Evolutionary conservation across 2,888 invertebrate genomes (phyloP), one percentile per base, ranked within the genome.

Genomic region (Corythucha ciliata): DNA sequence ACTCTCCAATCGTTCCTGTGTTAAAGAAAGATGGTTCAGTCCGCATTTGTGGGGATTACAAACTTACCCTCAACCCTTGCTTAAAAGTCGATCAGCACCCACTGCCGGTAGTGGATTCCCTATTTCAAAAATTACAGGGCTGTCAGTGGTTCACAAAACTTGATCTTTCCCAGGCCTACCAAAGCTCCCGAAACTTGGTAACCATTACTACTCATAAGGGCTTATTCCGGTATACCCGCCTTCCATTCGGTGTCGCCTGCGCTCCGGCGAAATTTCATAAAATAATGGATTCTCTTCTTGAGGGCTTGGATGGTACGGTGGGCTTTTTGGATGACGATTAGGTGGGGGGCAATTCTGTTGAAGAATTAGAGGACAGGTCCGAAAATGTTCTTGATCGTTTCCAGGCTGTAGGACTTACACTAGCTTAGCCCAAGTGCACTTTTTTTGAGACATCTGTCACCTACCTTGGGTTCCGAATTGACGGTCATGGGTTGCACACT

Each of bases 151-250:
- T 53, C 29, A 40, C 36, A 8, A 55, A 55, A 27, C 21, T 58
- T 0, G 49, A 57, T 29, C n/a, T 55, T 25, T 48, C 48, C 5
- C 37, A 39, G 16, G 53, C 46, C 3, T 58, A 50, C 26, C 46
- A 52, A 24, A 56, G 62, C 50, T 60, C 65, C 4, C 61, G 65
- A 24, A 55, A 61, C 22, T 54, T 61, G 5, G 62, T 60, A 24
- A 65, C 65, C 2, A 63, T 67, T n/a, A 61, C 60, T n/a, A 68
- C 65, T 1, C 66, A 66, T 44, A 62, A 60, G 44, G 67, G 66
- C 0, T 56, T 64, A 4, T 68, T 64, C 53, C 52, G 48, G 16
- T 60, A 58, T 40, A 57, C 52, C 12, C 51, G 61, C 2, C 24
- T 63, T 2, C 61, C 63, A n/a, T 63, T 60, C 53, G 65, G 63